These are phyloP conservation scores for Sphenopsis melanotis DNA, from an alignment of 2,797 vertebrate genomes.

Conservation along the genomic window DNA sequence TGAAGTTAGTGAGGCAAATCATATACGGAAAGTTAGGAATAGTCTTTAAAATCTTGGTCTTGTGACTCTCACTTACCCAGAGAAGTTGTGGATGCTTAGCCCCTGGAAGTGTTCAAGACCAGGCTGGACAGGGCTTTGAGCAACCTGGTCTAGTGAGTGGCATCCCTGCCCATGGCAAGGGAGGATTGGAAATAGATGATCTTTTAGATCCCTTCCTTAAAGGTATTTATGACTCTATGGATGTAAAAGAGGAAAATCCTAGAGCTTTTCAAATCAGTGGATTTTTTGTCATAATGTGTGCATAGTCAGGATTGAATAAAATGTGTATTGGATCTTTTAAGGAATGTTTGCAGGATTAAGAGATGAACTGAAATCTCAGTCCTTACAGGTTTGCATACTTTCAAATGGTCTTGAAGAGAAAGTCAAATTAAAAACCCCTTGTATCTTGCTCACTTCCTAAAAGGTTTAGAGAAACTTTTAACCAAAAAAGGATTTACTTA, in stretches of 20 bases:
- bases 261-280: background rate
- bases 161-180: background rate
- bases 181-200: background rate
- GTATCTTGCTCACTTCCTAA: conserved; percentile 35
- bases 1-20: background rate
- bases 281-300: background rate
- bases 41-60: background rate
- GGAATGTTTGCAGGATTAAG: background rate
- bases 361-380: background rate
- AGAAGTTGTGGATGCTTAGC: background rate
- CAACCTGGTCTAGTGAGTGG: background rate
- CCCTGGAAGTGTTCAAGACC: background rate
- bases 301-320: background rate
- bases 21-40: background rate
- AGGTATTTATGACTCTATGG: background rate
- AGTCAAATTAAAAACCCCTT: background rate
- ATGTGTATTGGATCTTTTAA: background rate
- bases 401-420: conserved; percentile 24
- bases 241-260: background rate
- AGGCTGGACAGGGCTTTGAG: background rate
- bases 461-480: conserved; percentile 42
- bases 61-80: background rate
- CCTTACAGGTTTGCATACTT: conserved; percentile 11
- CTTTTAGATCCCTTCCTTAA: background rate
- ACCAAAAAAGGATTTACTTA: conserved; percentile 35